A percentile compares a stretch with the other conserved stretches of the same genome.
Conservation (phyloP, 2,888 invertebrate genomes). For the Euplagia quadripunctaria region DNA sequence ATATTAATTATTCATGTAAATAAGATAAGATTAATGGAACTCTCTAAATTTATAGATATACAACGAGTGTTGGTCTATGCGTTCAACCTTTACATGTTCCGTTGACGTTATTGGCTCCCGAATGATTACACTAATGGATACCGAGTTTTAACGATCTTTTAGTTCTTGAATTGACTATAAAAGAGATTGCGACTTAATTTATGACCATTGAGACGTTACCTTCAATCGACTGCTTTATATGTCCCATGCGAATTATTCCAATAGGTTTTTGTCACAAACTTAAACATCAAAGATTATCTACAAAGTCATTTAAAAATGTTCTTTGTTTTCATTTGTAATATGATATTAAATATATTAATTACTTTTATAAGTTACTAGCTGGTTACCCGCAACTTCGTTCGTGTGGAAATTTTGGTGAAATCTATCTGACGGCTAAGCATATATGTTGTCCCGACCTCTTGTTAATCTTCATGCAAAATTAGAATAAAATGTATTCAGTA, state of each 20-base stretch:
- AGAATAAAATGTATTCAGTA: background rate
- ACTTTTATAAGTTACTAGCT: too few relatives aligned
- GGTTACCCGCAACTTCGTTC: too few relatives aligned
- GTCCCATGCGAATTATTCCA: slow-evolving; percentile 70
- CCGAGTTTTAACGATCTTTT: slow-evolving; percentile 79
- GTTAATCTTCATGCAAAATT: too few relatives aligned
- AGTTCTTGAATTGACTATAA: slow-evolving; percentile 81
- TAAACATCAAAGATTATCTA: slow-evolving; percentile 42
- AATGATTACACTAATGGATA: slow-evolving; percentile 83
- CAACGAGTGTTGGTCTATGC: slow-evolving; percentile 48
- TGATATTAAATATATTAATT: too few relatives aligned
- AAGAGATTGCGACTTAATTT: slow-evolving; percentile 80
- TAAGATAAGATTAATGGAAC: slow-evolving; percentile 61
- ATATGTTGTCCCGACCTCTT: too few relatives aligned
- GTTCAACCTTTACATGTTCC: slow-evolving; percentile 73
- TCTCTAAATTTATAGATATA: slow-evolving; percentile 49
- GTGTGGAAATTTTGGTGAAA: too few relatives aligned
- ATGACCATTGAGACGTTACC: slow-evolving; percentile 73
- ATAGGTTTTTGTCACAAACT: slow-evolving; percentile 34
- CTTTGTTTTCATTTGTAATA: background rate
- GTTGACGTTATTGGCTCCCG: slow-evolving; percentile 79
- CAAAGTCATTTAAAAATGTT: background rate
- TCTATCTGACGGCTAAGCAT: too few relatives aligned
- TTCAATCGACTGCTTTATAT: slow-evolving; percentile 58
- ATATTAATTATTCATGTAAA: slow-evolving; percentile 61